Base-by-base conservation (phyloP, 2,797 vertebrate species). In the Malacoraja senta region DNA sequence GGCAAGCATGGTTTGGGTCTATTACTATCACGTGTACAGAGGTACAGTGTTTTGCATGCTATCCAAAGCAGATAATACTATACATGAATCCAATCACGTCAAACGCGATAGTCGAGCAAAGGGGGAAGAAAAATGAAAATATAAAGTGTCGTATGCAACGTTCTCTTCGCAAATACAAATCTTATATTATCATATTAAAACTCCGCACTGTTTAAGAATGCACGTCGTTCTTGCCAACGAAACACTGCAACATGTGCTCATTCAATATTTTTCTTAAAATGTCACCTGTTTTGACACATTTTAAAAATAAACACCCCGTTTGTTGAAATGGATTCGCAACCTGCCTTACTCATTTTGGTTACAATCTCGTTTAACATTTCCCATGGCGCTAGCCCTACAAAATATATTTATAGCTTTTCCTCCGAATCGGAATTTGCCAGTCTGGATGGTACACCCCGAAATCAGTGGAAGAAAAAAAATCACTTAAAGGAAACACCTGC, bases 221-320 rank as follows among this genome's bases (percentile, higher is more conserved):
- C 17, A 83, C 26, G 26, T 38, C 80, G 13, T 61, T 61, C 53
- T 19, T 63, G 53, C 29, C 83, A 84, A 58, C 7, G 63, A 86
- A 84, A 78, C 10, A 77, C 77, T 35, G 21, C 19, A 24, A 74
- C 12, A 58, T n/a, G n/a, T 88, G 6, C 13, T 88, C 61, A 65
- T 32, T 88, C 61, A 88, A 32, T 88, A 19, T 32, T 65, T 65
- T n/a, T 13, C 19, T 32, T 19, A 1, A 29, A 7, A 79, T 38
- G 78, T 79, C n/a, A 32, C 15, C n/a, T 24, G 29, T 68, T 35
- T 74, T 68, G 35, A 32, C 84, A 88, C 61, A 10, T 68, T 68
- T 88, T 32, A 32, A 65, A 65, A 88, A 65, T 88, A 88, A 19
- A 88, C n/a, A 88, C 13, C n/a, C 58, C 83, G 15, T 86, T 88